phyloP scores from a whole-genome alignment of 2,888 invertebrate genomes.

The Catocala fraxini region DNA sequence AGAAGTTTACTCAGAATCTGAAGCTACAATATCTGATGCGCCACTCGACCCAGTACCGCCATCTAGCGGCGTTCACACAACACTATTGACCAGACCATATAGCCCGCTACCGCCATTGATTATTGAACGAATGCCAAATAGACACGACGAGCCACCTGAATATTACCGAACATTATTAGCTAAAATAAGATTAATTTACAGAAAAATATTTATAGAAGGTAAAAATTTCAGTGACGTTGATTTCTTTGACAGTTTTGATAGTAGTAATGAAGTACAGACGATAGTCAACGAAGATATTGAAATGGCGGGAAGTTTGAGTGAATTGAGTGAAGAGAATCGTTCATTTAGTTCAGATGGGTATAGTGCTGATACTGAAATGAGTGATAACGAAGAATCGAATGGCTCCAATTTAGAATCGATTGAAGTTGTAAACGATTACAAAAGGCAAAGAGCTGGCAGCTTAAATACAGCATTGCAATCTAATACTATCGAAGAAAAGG shows the following conservation, averaged over 20 bases:
- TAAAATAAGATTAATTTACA: conserved; percentile 50
- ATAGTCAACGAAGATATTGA: neutral
- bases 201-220: conserved; percentile 51
- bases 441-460: neutral
- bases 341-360: conserved; percentile 24
- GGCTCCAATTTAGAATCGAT: too few species aligned
- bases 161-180: conserved; percentile 50
- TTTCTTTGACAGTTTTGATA: conserved; percentile 5
- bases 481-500: too few species aligned
- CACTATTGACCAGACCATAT: conserved; percentile 16
- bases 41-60: neutral
- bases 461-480: too few species aligned
- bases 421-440: neutral
- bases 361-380: conserved; percentile 29
- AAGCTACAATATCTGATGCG: neutral
- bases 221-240: conserved; percentile 17
- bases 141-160: conserved; percentile 55
- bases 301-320: neutral
- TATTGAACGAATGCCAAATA: conserved; percentile 54
- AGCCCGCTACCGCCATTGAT: conserved; percentile 59
- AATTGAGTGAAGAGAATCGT: neutral
- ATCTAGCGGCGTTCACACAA: neutral
- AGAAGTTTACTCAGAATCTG: conserved; percentile 19
- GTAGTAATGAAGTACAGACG: conserved; percentile 2
- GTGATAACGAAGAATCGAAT: conserved; percentile 2